Base-by-base conservation (phyloP, 2,113 vertebrate species). In the Odocoileus hemionus region DNA sequence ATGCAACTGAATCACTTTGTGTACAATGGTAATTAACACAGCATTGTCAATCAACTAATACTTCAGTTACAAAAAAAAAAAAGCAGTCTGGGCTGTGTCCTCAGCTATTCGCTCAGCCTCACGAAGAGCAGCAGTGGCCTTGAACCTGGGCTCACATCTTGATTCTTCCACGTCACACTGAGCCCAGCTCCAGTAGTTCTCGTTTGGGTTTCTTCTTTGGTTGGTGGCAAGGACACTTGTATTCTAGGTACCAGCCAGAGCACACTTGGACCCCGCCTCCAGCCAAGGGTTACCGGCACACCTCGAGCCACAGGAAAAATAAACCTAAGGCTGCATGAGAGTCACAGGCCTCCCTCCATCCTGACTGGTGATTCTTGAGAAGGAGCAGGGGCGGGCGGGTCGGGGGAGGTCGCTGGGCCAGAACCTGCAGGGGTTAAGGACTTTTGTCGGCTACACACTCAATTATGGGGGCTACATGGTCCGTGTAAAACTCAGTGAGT, bases 321-420 rank as follows among this genome's bases (percentile, higher is more conserved):
- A 33, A 13, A 7, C 15, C 2, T 1, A 30, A 28, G 33, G 28
- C 6, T 2, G 11, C 47, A 52, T 50, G 89, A 39, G 36, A 64
- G 47, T 78, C 12, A 17, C 39, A 30, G 11, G 28, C 19, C 28
- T 2, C 30, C 3, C 26, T 88, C 54, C 33, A 15, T 43, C 47
- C 57, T 85, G 67, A 43, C 0, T 3, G 64, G 19, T 17, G 33
- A 11, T 25, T 88, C 52, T 39, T 45, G 39, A 80, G 33, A 43
- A 45, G 17, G n/a, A 70, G 64, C n/a, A 1, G 64, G 17, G 64
- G 17, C 0, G 0, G 67, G 19, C 2, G 0, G n/a, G 9, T 19
- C 2, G n/a, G 17, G 43, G 15, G 14, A 25, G 3, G 17, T 16
- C 33, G 7, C 39, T 33, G 1, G 79, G 67, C 36, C 55, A 67